Evolutionary conservation across 1,140 invertebrate genomes (phyloP), one percentile per base, ranked within the genome.

Genomic region (Diachasma alloeum): DNA sequence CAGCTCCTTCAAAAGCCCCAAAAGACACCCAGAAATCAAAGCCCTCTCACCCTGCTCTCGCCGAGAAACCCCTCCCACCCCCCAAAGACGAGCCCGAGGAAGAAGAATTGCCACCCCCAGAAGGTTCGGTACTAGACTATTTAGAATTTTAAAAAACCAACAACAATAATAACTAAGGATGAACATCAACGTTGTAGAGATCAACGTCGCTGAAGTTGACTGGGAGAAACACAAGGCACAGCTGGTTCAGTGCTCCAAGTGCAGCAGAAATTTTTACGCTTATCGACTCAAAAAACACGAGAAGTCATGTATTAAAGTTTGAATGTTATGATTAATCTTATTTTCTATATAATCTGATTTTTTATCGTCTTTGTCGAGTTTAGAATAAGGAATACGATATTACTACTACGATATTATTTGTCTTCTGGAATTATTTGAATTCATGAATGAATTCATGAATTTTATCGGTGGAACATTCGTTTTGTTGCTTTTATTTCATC

Each of bases 221-320:
- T 85, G 83, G 82, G 80, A 81, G 0, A 22, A 82, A 9, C 79
- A 83, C n/a, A 68, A 74, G 22, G 66, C 79, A 8, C 69, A 83
- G 75, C 78, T 85, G 15, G 69, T 85, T 13, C 11, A 24, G 11
- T 86, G 83, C 17, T 37, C 68, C 26, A 83, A 82, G 72, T 86
- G 85, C 53, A 78, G 80, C 8, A 76, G 85, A 66, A 80, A 78
- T 13, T 86, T 85, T 17, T 81, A 80, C 44, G 82, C 83, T 19
- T 11, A 79, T n/a, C 80, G 85, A 31, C 78, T 86, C 17, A 59
- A 80, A 9, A 82, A 78, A 70, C 84, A 86, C 19, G 63, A 80
- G 31, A 53, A 19, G 13, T 79, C 75, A 17, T 86, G 84, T 19
- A 77, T 81, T 36, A 80, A 77, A 22, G 71, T 82, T 8, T 85